Percentiles rank a stretch among this genome's conserved stretches.
phyloP scores from a whole-genome alignment of 2,113 vertebrate species.

The Saimiri boliviensis region DNA sequence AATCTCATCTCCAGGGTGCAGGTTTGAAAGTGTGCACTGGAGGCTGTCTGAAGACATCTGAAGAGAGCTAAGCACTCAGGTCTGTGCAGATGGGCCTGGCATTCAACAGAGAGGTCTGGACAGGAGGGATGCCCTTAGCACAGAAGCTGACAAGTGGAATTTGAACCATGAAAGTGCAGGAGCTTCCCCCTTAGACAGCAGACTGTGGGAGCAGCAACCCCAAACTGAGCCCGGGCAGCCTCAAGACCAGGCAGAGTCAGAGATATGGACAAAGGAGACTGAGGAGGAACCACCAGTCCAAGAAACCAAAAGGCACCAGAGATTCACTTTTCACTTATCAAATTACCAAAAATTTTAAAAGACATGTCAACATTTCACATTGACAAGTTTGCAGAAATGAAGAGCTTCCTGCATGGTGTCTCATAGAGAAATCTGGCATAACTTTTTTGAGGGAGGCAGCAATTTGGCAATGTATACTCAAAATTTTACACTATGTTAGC shows the following conservation, averaged over 20 bases:
- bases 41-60: too few species aligned
- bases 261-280: background rate
- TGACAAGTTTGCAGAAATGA: background rate
- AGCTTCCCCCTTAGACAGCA: background rate
- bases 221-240: background rate
- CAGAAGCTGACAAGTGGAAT: background rate
- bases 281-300: background rate
- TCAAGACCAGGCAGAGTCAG: background rate
- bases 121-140: background rate
- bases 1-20: background rate
- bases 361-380: rapidly evolving
- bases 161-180: background rate
- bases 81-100: background rate
- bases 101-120: background rate
- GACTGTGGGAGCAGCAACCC: background rate
- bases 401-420: rapidly evolving
- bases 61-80: background rate
- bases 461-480: background rate
- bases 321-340: background rate
- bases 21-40: too few species aligned
- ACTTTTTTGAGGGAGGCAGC: background rate
- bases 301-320: background rate
- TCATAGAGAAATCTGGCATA: background rate
- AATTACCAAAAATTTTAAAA: background rate
- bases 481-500: background rate